Base-by-base conservation (phyloP, 2,113 vertebrate species). In the Corythaeola cristata region DNA sequence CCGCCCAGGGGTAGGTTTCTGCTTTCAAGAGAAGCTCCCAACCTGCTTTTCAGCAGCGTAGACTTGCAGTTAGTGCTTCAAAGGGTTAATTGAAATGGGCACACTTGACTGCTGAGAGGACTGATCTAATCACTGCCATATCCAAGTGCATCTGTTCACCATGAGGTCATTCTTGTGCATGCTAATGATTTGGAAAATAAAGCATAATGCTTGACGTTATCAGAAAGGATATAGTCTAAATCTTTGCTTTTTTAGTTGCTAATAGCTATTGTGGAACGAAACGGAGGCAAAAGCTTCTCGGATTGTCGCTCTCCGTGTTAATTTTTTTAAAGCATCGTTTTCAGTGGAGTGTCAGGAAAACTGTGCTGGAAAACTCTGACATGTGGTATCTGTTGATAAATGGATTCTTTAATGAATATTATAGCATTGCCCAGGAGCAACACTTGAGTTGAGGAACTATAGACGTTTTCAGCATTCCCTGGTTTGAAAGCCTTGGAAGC, bases 121-220 rank as follows among this genome's bases (percentile, higher is more conserved):
- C 98, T 98, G 98, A 98, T 98, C 98, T 98, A 98, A 98, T 98
- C 98, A 96, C 97, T 96, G 97, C 97, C 97, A 98, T 97, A 97
- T 98, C 98, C 98, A 98, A 98, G 98, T 98, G 97, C 98, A 98
- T 98, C 98, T 98, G 98, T 98, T 98, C 98, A 96, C 97, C 97
- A 98, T 98, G 98, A 98, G 98, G 98, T 98, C 98, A 98, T 98
- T 98, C 98, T 98, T 97, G 97, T 98, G 98, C 98, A 98, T 98
- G 97, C 98, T 98, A 98, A 98, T 98, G 98, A 98, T 96, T 97
- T 98, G 97, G 97, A 97, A 98, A 98, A 98, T 97, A 96, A 97
- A 98, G 97, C 97, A 90, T 97, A 97, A 97, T 93, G 97, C 96
- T 97, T 87, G 76, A 94, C 96, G 93, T 97, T 98, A 98, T 97